Conservation (phyloP, 1,140 invertebrate genomes). For the Drosophila gunungcola region DNA sequence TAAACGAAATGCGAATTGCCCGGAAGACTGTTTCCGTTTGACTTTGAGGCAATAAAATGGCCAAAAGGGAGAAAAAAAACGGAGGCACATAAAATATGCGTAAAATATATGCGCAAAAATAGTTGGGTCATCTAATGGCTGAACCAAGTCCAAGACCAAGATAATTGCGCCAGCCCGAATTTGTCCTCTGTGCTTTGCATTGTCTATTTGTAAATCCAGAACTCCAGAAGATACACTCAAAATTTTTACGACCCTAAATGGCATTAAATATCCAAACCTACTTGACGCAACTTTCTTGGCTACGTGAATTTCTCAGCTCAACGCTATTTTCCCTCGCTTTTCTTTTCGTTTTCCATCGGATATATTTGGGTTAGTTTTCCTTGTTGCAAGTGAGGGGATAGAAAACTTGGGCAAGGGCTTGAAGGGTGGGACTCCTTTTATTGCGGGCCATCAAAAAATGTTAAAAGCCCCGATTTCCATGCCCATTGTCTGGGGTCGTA, state of each 20-base stretch:
- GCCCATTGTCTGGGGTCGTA: constrained; percentile 66
- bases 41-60: constrained; percentile 51
- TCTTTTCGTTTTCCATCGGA: constrained; percentile 6
- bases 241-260: constrained; percentile 75
- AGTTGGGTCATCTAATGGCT: constrained; percentile 80
- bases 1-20: constrained; percentile 36
- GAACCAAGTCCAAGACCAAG: constrained; percentile 71
- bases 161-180: constrained; percentile 68
- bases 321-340: constrained; percentile 14
- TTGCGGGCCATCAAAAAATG: constrained; percentile 75
- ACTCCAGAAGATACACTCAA: constrained; percentile 62
- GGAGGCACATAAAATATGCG: constrained; percentile 72
- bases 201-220: constrained; percentile 45
- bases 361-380: constrained; percentile 51
- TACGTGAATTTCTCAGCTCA: constrained; percentile 63
- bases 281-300: constrained; percentile 71
- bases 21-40: constrained; percentile 21
- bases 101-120: constrained; percentile 73
- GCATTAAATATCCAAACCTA: constrained; percentile 80
- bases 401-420: background rate
- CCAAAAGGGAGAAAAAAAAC: constrained; percentile 32
- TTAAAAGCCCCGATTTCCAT: constrained; percentile 70
- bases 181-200: constrained; percentile 66
- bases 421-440: constrained; percentile 52
- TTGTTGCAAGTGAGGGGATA: constrained; percentile 35